These are phyloP conservation scores for Carpatolechia fugitivella DNA, from an alignment of 2,888 invertebrate species.

Conservation along the genomic window DNA sequence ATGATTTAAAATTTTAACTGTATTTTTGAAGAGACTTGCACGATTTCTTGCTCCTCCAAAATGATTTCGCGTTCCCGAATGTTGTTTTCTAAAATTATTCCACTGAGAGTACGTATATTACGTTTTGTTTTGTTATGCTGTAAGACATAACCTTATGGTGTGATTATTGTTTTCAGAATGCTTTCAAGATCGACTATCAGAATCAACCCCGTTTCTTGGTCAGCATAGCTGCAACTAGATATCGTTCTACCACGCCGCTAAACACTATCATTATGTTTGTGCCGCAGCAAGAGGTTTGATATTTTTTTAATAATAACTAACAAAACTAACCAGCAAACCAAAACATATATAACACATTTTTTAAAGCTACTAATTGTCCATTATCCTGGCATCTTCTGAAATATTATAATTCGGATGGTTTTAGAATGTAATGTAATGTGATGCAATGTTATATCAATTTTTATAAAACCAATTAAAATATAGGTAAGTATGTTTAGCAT, in stretches of 20 bases:
- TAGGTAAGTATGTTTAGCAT: not conserved
- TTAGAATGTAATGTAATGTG: too few species aligned
- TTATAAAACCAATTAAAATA: not conserved
- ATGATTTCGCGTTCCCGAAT: conserved; percentile 72
- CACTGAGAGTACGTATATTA: conserved; percentile 48
- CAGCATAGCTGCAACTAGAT: conserved; percentile 53
- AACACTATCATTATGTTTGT: conserved; percentile 98
- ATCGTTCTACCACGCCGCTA: conserved; percentile 84
- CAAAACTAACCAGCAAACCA: too few species aligned
- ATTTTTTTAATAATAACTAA: too few species aligned
- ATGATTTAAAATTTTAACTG: not conserved
- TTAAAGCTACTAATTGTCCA: too few species aligned
- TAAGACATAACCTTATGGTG: conserved; percentile 35
- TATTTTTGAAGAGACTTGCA: not conserved
- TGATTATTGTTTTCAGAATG: conserved; percentile 56
- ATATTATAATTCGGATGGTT: too few species aligned
- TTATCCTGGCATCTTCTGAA: too few species aligned
- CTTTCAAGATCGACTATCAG: conserved; percentile 57
- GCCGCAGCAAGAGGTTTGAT: conserved; percentile 96
- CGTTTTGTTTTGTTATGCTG: conserved; percentile 18
- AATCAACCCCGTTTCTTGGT: conserved; percentile 61
- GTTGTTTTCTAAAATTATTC: conserved; percentile 53
- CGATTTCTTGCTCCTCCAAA: conserved; percentile 25
- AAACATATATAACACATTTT: too few species aligned
- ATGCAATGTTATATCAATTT: too few species aligned